phyloP scores from a whole-genome alignment of 1,140 invertebrate species.

The Brachionus asplanchnoidis region DNA sequence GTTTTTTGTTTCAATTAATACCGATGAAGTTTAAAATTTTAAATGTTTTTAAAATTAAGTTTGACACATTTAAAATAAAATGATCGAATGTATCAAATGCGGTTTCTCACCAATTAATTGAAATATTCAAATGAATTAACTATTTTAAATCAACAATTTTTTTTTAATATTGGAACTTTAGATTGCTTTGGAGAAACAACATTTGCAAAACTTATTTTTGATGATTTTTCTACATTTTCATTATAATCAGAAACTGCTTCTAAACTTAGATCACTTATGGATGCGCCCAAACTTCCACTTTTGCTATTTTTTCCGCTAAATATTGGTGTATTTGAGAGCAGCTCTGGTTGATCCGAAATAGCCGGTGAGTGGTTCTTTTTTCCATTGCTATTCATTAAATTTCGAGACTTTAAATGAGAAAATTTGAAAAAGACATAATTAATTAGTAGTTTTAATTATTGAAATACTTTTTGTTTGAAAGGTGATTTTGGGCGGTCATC shows the following conservation, averaged over 20 bases:
- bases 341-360: neutral
- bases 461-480: neutral
- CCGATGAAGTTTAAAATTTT: no score
- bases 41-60: no score
- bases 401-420: neutral
- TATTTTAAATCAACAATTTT: neutral
- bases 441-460: neutral
- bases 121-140: neutral
- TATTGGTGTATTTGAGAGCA: neutral
- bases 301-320: conserved; percentile 13
- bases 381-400: neutral
- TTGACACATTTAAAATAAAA: no score
- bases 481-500: neutral
- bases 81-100: neutral
- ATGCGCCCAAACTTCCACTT: conserved; percentile 20
- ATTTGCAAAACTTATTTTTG: neutral
- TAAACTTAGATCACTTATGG: conserved; percentile 13
- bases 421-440: neutral
- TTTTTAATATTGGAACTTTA: neutral
- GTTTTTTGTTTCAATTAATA: neutral
- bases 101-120: neutral
- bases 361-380: neutral
- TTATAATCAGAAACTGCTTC: neutral
- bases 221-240: neutral
- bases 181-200: neutral